Conservation (phyloP, 2,888 invertebrate genomes). For the Platycheirus albimanus region DNA sequence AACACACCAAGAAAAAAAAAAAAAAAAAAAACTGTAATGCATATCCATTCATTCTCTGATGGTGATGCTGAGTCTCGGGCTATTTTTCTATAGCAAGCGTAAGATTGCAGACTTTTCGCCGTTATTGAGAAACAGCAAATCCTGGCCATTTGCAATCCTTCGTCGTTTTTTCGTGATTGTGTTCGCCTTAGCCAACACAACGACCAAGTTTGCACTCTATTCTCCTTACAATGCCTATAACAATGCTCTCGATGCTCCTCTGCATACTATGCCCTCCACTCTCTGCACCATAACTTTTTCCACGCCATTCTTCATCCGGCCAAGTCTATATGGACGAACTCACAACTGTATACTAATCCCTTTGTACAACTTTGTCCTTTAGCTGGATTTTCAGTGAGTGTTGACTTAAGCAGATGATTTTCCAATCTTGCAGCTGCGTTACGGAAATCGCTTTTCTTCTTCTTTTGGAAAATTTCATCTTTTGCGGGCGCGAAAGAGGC, state of each 20-base stretch:
- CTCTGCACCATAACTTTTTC: background rate
- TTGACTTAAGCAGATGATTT: conserved; percentile 72
- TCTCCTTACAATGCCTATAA: conserved; percentile 66
- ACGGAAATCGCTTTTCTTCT: conserved; percentile 53
- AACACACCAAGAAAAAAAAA: conserved; percentile 13
- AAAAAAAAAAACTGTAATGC: conserved; percentile 17
- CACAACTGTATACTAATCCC: conserved; percentile 65
- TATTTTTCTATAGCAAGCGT: conserved; percentile 28
- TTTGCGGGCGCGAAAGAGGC: conserved; percentile 26
- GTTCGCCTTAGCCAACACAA: conserved; percentile 30
- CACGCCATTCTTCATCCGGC: conserved; percentile 4
- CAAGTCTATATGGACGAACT: conserved; percentile 48
- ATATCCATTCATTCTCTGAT: conserved; percentile 52
- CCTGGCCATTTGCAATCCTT: conserved; percentile 54
- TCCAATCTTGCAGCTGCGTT: conserved; percentile 72
- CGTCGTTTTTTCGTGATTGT: conserved; percentile 40
- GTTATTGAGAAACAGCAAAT: conserved; percentile 67
- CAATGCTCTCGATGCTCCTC: conserved; percentile 41
- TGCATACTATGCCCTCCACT: background rate
- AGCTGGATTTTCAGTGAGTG: conserved; percentile 56
- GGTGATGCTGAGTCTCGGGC: background rate
- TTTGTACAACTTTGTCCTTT: conserved; percentile 68
- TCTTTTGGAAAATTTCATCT: conserved; percentile 7
- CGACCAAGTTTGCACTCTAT: conserved; percentile 59
- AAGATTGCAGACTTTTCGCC: conserved; percentile 58